A percentile compares a stretch with the other conserved stretches of the same genome.
Evolutionary conservation across 92 coral and sea anemone genomes (phyloP).

Genomic region (Desmophyllum pertusum): DNA sequence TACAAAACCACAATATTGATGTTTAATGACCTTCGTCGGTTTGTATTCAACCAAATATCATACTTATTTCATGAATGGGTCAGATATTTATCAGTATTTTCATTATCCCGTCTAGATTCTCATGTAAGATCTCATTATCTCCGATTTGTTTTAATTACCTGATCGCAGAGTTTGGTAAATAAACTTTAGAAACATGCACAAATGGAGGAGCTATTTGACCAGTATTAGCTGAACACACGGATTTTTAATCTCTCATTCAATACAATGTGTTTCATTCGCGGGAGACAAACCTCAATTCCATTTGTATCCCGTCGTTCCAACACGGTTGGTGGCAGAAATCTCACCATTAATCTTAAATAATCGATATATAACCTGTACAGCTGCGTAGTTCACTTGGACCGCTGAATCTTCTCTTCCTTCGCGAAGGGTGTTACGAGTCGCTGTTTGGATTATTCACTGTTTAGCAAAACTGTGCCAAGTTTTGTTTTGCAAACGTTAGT

Average conservation of each 20-base stretch:
- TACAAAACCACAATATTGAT: not conserved
- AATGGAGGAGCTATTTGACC: not conserved
- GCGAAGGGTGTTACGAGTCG: not conserved
- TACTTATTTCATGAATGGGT: not conserved
- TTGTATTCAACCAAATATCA: not conserved
- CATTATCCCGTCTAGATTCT: not conserved
- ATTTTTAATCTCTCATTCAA: too few species aligned
- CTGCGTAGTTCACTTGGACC: not conserved
- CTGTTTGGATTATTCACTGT: not conserved
- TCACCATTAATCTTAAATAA: conserved; percentile 31
- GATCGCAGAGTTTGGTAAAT: not conserved
- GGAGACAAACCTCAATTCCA: conserved; percentile 2
- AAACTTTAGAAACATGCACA: not conserved
- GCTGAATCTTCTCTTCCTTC: not conserved
- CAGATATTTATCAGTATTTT: not conserved
- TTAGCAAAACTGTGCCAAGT: conserved; percentile 1
- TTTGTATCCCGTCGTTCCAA: not conserved
- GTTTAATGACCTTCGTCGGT: not conserved
- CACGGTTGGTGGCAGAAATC: conserved; percentile 17
- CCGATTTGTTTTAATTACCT: not conserved
- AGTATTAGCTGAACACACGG: not conserved
- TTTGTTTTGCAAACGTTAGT: not conserved
- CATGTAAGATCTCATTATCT: not conserved
- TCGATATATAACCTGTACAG: not conserved
- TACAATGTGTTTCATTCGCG: not conserved